Evolutionary conservation across 2,888 invertebrate genomes (phyloP), one percentile per base, ranked within the genome.

Genomic region (Lasioglossum calceatum): DNA sequence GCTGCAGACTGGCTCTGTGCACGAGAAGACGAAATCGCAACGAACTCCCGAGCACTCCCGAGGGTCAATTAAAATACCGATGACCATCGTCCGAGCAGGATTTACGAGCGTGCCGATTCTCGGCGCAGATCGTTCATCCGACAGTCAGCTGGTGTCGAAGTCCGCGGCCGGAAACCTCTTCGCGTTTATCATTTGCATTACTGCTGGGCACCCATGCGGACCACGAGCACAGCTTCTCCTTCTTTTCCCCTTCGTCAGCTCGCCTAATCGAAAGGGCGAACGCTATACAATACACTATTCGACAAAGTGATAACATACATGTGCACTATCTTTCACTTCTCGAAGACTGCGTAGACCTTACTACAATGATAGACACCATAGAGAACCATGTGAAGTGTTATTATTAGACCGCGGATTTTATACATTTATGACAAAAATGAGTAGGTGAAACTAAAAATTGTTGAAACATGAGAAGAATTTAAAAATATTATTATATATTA

Each of bases 21-120:
- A 81, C 83, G 85, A 61, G 61, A n/a, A 61, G 84, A 87, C 87
- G 82, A 88, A 88, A 88, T 88, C 88, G 84, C 88, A 85, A 82
- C 88, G 83, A 85, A 88, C 81, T 86, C 87, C 61, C 83, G 87
- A 64, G 44, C 82, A 80, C 85, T 80, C 78, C 72, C 84, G 81
- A 75, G 87, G 88, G 88, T 88, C 88, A 88, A 88, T 88, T 88
- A 88, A 88, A 88, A 88, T 88, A 86, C 88, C 88, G 88, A 88
- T 88, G 87, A 81, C 85, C 85, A 86, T 88, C 87, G 88, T 85
- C 81, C 79, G 42, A 77, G 27, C 42, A 88, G 88, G 88, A 88
- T 88, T 88, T 88, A 88, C 88, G 88, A 88, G 88, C 88, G 42
- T 76, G 85, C 84, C 64, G 88, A 88, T 88, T 83, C 75, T 71